Base-by-base conservation (phyloP, 1,140 invertebrate genomes). In the Nasonia vitripennis region DNA sequence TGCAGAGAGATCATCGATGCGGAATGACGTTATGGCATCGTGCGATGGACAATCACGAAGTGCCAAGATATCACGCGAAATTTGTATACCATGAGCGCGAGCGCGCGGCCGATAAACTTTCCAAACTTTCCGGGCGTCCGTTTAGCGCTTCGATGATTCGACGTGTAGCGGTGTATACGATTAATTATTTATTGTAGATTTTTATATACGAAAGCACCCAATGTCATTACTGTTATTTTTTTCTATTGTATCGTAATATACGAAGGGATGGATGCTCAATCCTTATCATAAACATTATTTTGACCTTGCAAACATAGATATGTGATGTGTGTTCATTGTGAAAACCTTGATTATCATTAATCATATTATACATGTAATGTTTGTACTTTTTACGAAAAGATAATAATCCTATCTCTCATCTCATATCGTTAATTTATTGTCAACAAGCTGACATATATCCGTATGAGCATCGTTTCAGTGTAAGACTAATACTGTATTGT, bases 241-340 rank as follows among this genome's bases (percentile, higher is more conserved):
- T n/a, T n/a, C 17, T 79, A 83, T 74, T 31, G 12, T 71, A 27
- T 45, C 10, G 10, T 45, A 9, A 45, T 45, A 41, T 9, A 81
- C 70, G 67, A 86, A 78, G 62, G 81, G 80, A 51, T 84, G 86
- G 78, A 80, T 45, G 1, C 1, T 27, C 1, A 73, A 86, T 80
- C 77, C 74, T 78, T 34, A 82, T 83, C 37, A 73, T 84, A 84
- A 37, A 37, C 78, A 48, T 55, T 70, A 51, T 55, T 55, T 41
- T 86, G 17, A 45, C 67, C 73, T 81, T 88, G 78, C 85, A 82
- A 27, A 89, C 86, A 85, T 12, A 11, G 23, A 71, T 17, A 34
- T 91, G 89, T 91, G 90, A 90, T 91, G 88, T 86, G 87, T 90
- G 87, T 91, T 91, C 83, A 87, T 90, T 81, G 79, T 79, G 84